These are phyloP conservation scores for Macrophya annulata DNA, from an alignment of 2,888 invertebrate genomes.

Conservation along the genomic window DNA sequence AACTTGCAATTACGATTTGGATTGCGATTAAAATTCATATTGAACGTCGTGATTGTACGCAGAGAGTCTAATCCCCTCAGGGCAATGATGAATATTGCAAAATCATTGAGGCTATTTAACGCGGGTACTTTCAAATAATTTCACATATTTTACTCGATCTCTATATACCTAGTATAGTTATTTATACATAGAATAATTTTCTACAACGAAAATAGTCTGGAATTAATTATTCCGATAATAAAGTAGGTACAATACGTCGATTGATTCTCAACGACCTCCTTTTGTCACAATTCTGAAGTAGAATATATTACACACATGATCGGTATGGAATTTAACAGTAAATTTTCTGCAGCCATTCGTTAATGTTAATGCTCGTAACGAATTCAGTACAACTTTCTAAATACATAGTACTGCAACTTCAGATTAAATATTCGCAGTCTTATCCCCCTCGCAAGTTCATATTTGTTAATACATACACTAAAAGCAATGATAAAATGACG, in stretches of 20 bases:
- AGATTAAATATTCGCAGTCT: constrained; percentile 11
- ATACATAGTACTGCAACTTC: constrained; percentile 35
- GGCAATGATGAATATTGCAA: neutral
- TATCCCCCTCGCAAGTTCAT: neutral
- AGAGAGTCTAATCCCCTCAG: neutral
- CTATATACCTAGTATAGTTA: neutral
- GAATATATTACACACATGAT: neutral
- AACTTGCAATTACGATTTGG: neutral
- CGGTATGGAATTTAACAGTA: constrained; percentile 48
- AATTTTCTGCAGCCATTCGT: constrained; percentile 20
- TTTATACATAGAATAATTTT: neutral
- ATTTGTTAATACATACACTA: neutral
- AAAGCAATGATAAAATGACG: neutral
- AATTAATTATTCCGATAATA: neutral
- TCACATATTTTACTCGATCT: neutral
- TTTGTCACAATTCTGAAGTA: neutral
- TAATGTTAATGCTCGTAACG: constrained; percentile 54
- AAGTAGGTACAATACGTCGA: neutral
- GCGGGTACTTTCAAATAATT: neutral
- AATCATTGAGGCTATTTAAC: neutral
- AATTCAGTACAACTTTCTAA: constrained; percentile 65
- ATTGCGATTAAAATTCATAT: neutral
- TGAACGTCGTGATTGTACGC: neutral
- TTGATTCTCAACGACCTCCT: neutral
- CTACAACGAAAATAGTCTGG: neutral